Percentiles rank a stretch among this genome's conserved stretches.
These are phyloP conservation scores for Melozone crissalis DNA, from an alignment of 2,113 vertebrate species.

Conservation along the genomic window DNA sequence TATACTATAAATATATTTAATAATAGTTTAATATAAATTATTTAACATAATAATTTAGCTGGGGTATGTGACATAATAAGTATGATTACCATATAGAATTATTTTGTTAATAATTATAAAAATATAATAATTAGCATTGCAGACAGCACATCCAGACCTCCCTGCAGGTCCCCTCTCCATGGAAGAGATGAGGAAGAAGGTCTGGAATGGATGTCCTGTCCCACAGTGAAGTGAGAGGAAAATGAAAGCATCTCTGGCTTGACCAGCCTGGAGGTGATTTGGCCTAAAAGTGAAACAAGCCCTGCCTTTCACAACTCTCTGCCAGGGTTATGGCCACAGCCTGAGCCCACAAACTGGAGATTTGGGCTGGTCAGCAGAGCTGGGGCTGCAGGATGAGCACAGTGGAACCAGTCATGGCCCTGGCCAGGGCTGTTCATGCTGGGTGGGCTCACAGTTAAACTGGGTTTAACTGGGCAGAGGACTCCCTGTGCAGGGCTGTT, in stretches of 20 bases:
- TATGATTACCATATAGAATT: neutral
- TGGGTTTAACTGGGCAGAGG: too few species aligned
- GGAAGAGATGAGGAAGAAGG: neutral
- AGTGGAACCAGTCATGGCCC: neutral
- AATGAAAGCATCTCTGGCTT: neutral
- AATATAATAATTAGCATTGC: neutral
- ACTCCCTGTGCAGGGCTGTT: neutral
- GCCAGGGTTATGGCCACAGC: neutral
- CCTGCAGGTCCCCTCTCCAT: neutral
- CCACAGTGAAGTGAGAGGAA: neutral
- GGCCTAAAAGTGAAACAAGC: neutral
- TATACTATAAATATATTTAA: too few species aligned
- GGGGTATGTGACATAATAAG: neutral
- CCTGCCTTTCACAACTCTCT: neutral
- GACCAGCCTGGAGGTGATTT: neutral
- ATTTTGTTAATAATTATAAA: neutral
- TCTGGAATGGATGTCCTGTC: neutral
- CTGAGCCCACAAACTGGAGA: neutral
- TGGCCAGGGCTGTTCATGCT: neutral
- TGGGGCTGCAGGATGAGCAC: neutral
- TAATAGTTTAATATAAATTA: too few species aligned
- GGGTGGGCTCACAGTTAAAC: too few species aligned
- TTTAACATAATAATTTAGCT: neutral
- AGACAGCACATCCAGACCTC: fast-evolving
- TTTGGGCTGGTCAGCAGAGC: neutral